Conservation (phyloP, 1,140 invertebrate genomes). For the Cylas formicarius region DNA sequence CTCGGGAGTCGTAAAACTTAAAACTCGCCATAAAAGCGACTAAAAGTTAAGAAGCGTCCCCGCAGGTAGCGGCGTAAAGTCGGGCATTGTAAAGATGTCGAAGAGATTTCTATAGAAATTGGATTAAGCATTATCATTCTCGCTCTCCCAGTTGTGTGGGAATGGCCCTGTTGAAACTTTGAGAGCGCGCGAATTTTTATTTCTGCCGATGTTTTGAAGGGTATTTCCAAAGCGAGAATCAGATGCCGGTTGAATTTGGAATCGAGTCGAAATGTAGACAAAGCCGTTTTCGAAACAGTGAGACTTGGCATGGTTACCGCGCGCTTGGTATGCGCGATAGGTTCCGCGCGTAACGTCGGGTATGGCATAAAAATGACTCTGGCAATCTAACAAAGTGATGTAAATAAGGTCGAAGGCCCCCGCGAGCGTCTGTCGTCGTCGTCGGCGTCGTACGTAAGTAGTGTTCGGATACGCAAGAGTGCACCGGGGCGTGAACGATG, state of each 20-base stretch:
- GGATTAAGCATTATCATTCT: too few species aligned
- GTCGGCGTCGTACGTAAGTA: too few species aligned
- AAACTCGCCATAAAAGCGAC: too few species aligned
- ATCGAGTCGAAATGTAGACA: constrained; percentile 7
- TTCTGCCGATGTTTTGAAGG: not conserved
- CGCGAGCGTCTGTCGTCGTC: constrained; percentile 11
- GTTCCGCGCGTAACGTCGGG: constrained; percentile 15
- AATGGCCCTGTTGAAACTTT: too few species aligned
- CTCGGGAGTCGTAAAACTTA: too few species aligned
- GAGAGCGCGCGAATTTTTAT: too few species aligned
- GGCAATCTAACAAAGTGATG: constrained; percentile 12
- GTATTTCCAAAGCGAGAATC: too few species aligned
- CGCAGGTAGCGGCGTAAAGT: too few species aligned
- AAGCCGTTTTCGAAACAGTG: constrained; percentile 13
- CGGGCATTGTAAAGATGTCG: too few species aligned
- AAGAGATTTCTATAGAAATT: too few species aligned
- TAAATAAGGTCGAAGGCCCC: constrained; percentile 22
- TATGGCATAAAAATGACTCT: constrained; percentile 11
- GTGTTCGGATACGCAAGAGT: constrained; percentile 17
- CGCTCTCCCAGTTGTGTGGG: too few species aligned
- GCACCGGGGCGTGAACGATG: constrained; percentile 18
- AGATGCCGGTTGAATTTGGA: constrained; percentile 2
- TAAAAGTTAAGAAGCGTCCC: too few species aligned
- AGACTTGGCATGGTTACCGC: constrained; percentile 4
- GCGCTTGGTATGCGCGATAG: constrained; percentile 11